phyloP scores from a whole-genome alignment of 2,888 invertebrate species.

The Parnassius apollo region DNA sequence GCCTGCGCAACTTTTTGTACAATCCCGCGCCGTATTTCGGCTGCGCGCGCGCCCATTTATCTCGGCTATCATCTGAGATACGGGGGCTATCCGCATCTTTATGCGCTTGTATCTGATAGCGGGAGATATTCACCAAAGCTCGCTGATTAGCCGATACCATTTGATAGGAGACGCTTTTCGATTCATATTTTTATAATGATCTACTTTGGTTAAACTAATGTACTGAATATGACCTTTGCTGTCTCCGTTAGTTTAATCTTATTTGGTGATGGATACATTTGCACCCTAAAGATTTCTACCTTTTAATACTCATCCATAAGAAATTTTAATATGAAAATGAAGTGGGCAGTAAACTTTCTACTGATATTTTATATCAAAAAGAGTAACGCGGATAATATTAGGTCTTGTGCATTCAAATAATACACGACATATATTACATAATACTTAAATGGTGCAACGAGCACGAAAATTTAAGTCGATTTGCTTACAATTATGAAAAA shows the following conservation, averaged over 20 bases:
- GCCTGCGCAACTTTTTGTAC: constrained; percentile 66
- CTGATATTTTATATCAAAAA: too few species aligned
- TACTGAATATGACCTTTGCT: background rate
- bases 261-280: constrained; percentile 2
- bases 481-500: too few species aligned
- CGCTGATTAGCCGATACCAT: constrained; percentile 66
- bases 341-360: too few species aligned
- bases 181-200: constrained; percentile 46
- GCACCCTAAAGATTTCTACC: too few species aligned
- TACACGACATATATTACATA: too few species aligned
- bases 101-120: constrained; percentile 62
- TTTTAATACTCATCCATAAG: too few species aligned
- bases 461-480: too few species aligned
- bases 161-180: constrained; percentile 36
- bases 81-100: constrained; percentile 67
- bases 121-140: constrained; percentile 50
- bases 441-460: too few species aligned
- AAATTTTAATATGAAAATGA: too few species aligned
- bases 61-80: constrained; percentile 73
- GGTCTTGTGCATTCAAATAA: too few species aligned
- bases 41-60: constrained; percentile 69
- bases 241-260: background rate
- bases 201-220: constrained; percentile 37
- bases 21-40: constrained; percentile 68
- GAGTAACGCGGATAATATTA: too few species aligned